These are phyloP conservation scores for Oncopodura yosiiana DNA, from an alignment of 1,140 invertebrate genomes.

Conservation along the genomic window DNA sequence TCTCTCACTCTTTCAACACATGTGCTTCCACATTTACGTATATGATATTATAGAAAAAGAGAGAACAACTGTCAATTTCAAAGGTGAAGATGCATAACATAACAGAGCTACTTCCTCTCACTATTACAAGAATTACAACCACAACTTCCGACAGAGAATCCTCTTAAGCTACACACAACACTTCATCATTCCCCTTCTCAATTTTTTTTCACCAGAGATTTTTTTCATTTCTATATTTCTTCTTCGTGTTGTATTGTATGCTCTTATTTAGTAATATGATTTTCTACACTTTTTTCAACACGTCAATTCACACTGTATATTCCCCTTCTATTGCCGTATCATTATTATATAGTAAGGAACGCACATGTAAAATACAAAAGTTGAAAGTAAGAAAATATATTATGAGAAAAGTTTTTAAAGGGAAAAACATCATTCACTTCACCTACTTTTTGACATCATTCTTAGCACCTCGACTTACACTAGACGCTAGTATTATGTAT, in stretches of 20 bases:
- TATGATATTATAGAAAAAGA: no score
- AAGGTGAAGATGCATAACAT: conserved; percentile 17
- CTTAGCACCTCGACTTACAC: conserved; percentile 26
- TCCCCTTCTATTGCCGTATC: not conserved
- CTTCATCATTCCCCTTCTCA: no score
- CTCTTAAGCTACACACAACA: no score
- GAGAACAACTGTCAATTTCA: conserved; percentile 26
- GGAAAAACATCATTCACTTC: conserved; percentile 26
- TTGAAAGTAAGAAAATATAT: not conserved
- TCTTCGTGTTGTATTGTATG: not conserved
- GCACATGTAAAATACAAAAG: not conserved
- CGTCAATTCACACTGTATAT: not conserved
- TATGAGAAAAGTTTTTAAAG: conserved; percentile 8
- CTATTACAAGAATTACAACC: no score
- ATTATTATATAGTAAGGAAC: not conserved
- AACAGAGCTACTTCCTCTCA: no score
- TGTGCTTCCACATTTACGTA: no score
- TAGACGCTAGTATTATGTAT: no score
- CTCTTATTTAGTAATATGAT: no score
- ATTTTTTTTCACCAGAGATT: no score
- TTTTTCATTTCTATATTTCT: not conserved
- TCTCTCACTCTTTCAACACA: conserved; percentile 22
- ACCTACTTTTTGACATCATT: conserved; percentile 24
- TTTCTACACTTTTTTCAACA: no score
- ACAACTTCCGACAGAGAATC: no score